A percentile compares a stretch with the other conserved stretches of the same genome.
Conservation (phyloP, 2,797 vertebrate species). For the Dendrocincla fuliginosa region DNA sequence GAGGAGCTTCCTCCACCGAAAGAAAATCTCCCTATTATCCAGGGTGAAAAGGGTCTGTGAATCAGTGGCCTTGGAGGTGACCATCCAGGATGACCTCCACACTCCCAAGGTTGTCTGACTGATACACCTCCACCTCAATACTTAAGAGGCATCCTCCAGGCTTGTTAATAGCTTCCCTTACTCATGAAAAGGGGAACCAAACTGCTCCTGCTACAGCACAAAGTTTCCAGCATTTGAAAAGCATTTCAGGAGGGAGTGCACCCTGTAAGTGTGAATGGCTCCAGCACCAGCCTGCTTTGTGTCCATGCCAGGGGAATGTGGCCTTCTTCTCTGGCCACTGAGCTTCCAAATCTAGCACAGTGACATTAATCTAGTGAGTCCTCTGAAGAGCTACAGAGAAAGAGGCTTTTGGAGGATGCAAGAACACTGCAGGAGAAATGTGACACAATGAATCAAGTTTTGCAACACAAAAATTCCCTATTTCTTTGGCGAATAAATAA, state of each 20-base stretch:
- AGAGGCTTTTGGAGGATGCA: background rate
- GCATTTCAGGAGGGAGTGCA: background rate
- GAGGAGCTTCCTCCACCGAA: background rate
- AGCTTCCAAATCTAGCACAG: background rate
- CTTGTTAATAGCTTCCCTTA: background rate
- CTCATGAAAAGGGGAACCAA: background rate
- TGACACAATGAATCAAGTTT: background rate
- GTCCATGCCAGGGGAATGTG: rapidly evolving
- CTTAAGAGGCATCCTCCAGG: background rate
- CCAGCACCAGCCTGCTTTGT: background rate
- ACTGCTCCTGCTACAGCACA: background rate
- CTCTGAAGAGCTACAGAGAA: background rate
- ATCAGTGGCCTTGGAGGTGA: background rate
- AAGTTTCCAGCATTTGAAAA: background rate
- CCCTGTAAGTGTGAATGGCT: background rate
- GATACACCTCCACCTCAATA: rapidly evolving
- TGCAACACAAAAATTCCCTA: background rate
- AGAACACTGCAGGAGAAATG: background rate
- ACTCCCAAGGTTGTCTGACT: background rate
- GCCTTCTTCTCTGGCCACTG: background rate
- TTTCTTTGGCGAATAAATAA: background rate
- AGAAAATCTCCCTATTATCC: background rate
- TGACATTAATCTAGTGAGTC: background rate
- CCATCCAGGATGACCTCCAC: background rate
- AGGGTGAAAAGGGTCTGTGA: background rate